phyloP scores from a whole-genome alignment of 2,113 vertebrate genomes.

The Pycnonotus jocosus region DNA sequence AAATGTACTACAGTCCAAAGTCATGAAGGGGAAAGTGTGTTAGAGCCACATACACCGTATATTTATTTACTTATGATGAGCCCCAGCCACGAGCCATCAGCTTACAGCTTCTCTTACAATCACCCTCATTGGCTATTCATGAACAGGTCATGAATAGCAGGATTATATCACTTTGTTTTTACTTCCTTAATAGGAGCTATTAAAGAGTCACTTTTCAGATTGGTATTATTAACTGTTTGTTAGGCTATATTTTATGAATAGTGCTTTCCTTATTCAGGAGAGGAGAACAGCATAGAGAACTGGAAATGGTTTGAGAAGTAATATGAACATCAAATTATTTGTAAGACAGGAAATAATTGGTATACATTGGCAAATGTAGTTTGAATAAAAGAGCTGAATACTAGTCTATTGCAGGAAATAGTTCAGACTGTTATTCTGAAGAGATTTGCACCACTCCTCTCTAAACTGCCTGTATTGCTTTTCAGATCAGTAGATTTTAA shows the following conservation, averaged over 20 bases:
- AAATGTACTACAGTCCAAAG: constrained; percentile 46
- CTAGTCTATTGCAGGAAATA: neutral
- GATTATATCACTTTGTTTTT: constrained; percentile 69
- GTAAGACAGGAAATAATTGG: constrained; percentile 10
- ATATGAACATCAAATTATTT: constrained; percentile 37
- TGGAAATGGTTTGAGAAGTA: constrained; percentile 21
- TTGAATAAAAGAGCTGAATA: neutral
- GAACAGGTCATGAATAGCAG: constrained; percentile 62
- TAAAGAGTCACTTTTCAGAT: constrained; percentile 61
- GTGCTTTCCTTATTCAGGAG: constrained; percentile 28
- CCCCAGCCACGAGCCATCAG: constrained; percentile 43
- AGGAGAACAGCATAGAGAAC: neutral
- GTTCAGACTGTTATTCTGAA: neutral
- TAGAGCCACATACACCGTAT: constrained; percentile 28
- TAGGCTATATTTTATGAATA: constrained; percentile 31
- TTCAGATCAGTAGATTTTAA: neutral
- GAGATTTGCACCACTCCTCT: neutral
- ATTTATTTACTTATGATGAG: constrained; percentile 69
- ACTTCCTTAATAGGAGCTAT: constrained; percentile 61
- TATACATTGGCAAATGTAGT: constrained; percentile 4
- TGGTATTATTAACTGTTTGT: constrained; percentile 53
- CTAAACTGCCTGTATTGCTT: neutral
- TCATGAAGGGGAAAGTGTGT: constrained; percentile 49
- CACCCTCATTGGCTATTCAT: constrained; percentile 64
- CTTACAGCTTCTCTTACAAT: constrained; percentile 64